These are phyloP conservation scores for Homarus americanus DNA, from an alignment of 1,140 invertebrate species.

Conservation along the genomic window DNA sequence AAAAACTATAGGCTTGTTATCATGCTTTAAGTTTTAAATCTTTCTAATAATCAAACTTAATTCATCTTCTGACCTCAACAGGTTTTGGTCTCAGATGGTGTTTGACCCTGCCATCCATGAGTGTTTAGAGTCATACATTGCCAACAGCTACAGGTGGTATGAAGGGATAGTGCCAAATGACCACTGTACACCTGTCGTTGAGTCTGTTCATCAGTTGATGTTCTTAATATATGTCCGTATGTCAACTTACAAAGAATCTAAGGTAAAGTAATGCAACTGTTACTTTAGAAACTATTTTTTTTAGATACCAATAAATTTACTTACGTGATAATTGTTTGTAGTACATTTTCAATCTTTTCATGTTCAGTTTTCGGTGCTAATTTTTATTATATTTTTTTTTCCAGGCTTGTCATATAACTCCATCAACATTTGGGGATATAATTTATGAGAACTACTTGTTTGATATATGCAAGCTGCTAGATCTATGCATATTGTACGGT, in stretches of 20 bases:
- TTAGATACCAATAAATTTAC: background rate
- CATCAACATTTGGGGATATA: slow-evolving; percentile 83
- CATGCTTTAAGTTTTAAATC: too few species aligned
- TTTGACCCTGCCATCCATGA: slow-evolving; percentile 84
- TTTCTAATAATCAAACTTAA: background rate
- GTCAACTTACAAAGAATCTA: slow-evolving; percentile 86
- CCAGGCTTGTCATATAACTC: slow-evolving; percentile 83
- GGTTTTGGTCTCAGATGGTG: slow-evolving; percentile 90
- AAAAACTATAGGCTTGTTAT: too few species aligned
- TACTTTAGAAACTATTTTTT: background rate
- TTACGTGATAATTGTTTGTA: slow-evolving; percentile 25
- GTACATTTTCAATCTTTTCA: background rate
- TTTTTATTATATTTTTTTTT: slow-evolving; percentile 73
- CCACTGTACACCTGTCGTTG: slow-evolving; percentile 78
- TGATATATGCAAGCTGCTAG: slow-evolving; percentile 89
- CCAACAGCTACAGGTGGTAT: slow-evolving; percentile 86
- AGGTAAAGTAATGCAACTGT: slow-evolving; percentile 78
- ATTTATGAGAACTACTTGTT: slow-evolving; percentile 89
- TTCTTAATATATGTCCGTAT: slow-evolving; percentile 86
- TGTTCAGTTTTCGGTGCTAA: too few species aligned
- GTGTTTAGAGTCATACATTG: slow-evolving; percentile 85
- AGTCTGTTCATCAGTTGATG: slow-evolving; percentile 82
- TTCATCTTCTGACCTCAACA: slow-evolving; percentile 75
- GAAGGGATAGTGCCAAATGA: slow-evolving; percentile 79
- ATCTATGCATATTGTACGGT: slow-evolving; percentile 87